These are phyloP conservation scores for Anoura caudifer DNA, from an alignment of 2,113 vertebrate genomes.

Conservation along the genomic window DNA sequence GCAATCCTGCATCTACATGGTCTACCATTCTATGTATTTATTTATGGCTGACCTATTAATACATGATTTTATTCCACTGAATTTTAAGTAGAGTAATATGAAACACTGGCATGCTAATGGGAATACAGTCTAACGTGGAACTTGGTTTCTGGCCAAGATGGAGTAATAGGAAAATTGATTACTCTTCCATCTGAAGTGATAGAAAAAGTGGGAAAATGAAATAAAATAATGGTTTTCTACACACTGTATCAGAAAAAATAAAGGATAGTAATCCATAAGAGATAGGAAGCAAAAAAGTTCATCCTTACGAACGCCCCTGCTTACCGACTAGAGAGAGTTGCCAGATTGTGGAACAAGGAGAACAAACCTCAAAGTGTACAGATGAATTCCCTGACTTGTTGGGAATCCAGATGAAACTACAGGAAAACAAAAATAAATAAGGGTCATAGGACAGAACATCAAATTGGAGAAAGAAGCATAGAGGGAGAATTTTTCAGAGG, in stretches of 20 bases:
- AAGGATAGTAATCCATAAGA: neutral
- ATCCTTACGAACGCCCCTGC: neutral
- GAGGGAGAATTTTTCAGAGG: neutral
- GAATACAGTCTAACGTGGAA: neutral
- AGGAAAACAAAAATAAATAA: neutral
- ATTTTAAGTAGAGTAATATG: neutral
- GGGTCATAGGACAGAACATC: neutral
- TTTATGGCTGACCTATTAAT: neutral
- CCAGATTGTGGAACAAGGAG: neutral
- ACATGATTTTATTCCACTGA: neutral
- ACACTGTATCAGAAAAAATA: neutral
- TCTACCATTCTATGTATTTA: neutral
- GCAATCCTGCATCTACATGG: neutral
- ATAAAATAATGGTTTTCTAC: neutral
- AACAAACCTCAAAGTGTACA: neutral
- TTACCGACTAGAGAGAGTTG: neutral
- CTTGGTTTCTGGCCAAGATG: neutral
- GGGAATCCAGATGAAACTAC: neutral
- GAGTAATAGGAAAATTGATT: neutral
- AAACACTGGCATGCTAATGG: neutral
- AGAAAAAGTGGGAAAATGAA: neutral
- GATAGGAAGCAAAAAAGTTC: neutral
- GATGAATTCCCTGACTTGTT: accelerated
- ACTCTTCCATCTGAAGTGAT: neutral
- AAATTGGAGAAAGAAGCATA: neutral